Base-by-base conservation (phyloP, 2,113 vertebrate genomes). In the Salminus brasiliensis region DNA sequence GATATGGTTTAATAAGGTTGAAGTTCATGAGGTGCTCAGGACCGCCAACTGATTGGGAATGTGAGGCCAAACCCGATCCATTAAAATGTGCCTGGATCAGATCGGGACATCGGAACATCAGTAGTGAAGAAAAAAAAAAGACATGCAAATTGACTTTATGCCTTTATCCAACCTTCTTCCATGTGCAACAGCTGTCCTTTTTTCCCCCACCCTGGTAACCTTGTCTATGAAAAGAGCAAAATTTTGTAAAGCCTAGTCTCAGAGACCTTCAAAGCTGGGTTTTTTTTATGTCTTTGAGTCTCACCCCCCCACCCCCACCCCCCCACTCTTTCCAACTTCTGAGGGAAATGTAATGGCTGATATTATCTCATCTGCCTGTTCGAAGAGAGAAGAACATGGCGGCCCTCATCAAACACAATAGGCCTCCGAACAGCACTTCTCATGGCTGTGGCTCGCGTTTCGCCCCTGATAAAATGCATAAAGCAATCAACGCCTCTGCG, bases 271-370 rank as follows among this genome's bases (percentile, higher is more conserved):
- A 85, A 87, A 75, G 67, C 69, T 74, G 27, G 52, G 57, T 47
- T 78, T 83, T 80, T 67, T 18, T 78, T 68, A 43, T n/a, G 30
- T 83, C 83, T 89, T 86, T 87, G 83, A 86, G 81, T 84, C n/a
- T n/a, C n/a, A n/a, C n/a, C n/a, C n/a, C n/a, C n/a, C n/a, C n/a
- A n/a, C n/a, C n/a, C n/a, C n/a, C n/a, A n/a, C n/a, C n/a, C n/a
- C n/a, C n/a, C n/a, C n/a, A n/a, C n/a, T 83, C 45, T 77, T 79
- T 82, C 82, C 69, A 85, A 83, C 83, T 30, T 72, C 30, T 72
- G 84, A 90, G 82, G 86, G 81, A 88, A 88, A 75, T 43, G 80
- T 85, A 88, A 86, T 87, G 83, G 86, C 85, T 88, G 90, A 91
- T 91, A 85, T 85, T 85, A 91, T 89, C 88, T 87, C 67, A 68